Evolutionary conservation across 2,888 invertebrate species (phyloP).

Genomic region (Macrophya alboannulata): DNA sequence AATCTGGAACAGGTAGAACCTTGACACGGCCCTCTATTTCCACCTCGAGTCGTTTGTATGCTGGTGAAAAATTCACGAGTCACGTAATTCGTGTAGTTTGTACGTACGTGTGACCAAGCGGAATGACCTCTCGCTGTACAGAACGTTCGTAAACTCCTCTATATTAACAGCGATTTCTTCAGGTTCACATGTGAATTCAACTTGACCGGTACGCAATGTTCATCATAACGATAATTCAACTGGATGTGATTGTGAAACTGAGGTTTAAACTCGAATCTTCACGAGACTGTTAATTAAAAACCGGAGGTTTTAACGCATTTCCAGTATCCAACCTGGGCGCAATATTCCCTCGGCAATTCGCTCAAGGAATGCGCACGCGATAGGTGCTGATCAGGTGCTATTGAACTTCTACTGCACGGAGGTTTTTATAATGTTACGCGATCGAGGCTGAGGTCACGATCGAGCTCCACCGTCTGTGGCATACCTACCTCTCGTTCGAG

Average conservation of each 20-base stretch:
- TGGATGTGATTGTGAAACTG: not conserved
- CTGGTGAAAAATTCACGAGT: conserved; percentile 6
- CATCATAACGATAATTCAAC: not conserved
- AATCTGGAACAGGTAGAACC: conserved; percentile 4
- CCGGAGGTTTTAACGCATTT: not conserved
- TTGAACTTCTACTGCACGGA: conserved; percentile 45
- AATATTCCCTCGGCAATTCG: conserved; percentile 9
- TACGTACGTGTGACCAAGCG: not conserved
- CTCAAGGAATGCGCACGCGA: conserved; percentile 41
- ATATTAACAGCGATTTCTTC: not conserved
- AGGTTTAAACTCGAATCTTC: conserved; percentile 15
- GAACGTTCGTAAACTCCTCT: not conserved
- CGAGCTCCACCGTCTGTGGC: not conserved
- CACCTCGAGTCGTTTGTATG: not conserved
- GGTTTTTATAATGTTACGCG: conserved; percentile 22
- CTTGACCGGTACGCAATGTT: not conserved
- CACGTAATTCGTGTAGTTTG: not conserved
- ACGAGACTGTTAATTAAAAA: conserved; percentile 9
- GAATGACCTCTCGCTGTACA: not conserved
- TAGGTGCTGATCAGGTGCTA: conserved; percentile 51
- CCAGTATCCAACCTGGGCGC: not conserved
- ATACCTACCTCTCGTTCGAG: not conserved
- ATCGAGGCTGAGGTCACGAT: conserved; percentile 52
- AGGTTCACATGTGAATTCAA: not conserved
- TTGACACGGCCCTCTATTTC: conserved; percentile 2